A percentile compares a stretch with the other conserved stretches of the same genome.
phyloP scores from a whole-genome alignment of 2,113 vertebrate genomes.

The Salvelinus namaycush region DNA sequence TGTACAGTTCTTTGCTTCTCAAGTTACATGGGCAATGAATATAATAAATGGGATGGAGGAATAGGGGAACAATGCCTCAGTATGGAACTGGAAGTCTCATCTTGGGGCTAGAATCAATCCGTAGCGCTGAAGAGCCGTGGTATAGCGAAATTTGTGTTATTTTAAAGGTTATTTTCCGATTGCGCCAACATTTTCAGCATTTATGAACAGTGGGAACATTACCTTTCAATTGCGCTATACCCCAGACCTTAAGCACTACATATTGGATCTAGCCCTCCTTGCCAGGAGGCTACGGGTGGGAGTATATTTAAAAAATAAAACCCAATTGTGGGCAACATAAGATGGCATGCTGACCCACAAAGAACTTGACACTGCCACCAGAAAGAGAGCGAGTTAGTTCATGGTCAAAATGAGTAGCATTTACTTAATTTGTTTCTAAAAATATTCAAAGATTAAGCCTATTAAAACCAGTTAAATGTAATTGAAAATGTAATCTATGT shows the following conservation, averaged over 20 bases:
- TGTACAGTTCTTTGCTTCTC: background rate
- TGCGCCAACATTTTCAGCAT: too few species aligned
- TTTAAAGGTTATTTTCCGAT: too few species aligned
- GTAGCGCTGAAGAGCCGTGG: too few species aligned
- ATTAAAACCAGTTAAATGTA: too few species aligned
- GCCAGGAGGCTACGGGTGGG: background rate
- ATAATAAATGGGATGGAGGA: conserved; percentile 14
- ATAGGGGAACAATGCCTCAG: background rate
- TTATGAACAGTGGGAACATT: too few species aligned
- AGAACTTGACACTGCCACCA: conserved; percentile 69
- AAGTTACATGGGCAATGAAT: conserved; percentile 15
- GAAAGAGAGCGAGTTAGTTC: conserved; percentile 24
- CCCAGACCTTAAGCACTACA: too few species aligned
- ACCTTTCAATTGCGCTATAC: too few species aligned
- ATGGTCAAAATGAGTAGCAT: conserved; percentile 53
- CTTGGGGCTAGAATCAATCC: background rate
- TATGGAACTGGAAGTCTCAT: background rate
- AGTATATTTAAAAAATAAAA: background rate
- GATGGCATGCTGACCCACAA: background rate
- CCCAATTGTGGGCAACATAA: background rate
- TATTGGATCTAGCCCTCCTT: background rate
- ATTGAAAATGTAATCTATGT: too few species aligned
- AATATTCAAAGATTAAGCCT: conserved; percentile 2
- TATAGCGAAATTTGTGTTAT: too few species aligned
- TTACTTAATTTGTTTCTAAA: conserved; percentile 72